Evolutionary conservation across 2,113 vertebrate species (phyloP), one percentile per base, ranked within the genome.

Genomic region (Clinocottus analis): DNA sequence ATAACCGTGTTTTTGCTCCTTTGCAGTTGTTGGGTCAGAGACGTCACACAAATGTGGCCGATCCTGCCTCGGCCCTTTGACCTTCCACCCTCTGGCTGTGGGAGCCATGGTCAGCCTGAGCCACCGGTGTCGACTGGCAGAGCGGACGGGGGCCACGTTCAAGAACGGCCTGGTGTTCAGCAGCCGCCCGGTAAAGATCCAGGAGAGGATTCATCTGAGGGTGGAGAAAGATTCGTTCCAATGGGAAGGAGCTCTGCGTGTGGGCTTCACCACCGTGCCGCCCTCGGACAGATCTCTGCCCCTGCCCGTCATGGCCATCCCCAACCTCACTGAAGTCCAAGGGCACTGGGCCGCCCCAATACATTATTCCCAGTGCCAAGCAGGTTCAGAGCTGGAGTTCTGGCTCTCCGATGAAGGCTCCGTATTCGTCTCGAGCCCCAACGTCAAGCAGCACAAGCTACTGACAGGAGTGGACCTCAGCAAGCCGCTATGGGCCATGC

Each of bases 101-200:
- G 96, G 96, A 7, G 19, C 65, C 0, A 83, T 76, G 53, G 89
- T 97, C 67, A 37, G 5, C 0, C 86, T 97, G 84, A 94, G 94
- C 19, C 25, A 63, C 0, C 69, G 31, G 0, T 10, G 37, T 1
- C 75, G 79, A 5, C 79, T 55, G 0, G 97, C 96, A 0, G 63
- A 74, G 17, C 87, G 95, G 56, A 31, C 0, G 0, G 0, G 0
- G 0, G 0, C 2, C 41, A 94, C 95, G 0, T 97, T 97, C 87
- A 90, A 70, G 8, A 77, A 95, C 2, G 96, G 95, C 16, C 85
- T 97, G 69, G 90, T 96, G 64, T 97, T 97, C 91, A 96, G 95
- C 89, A 95, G 80, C 81, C 94, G 97, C 2, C 88, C 94, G 0
- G 37, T 97, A 53, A 61, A 0, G n/a, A 13, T 72, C 0, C 21